Evolutionary conservation across 2,113 vertebrate genomes (phyloP), one percentile per base, ranked within the genome.

Genomic region (Leptodactylus fuscus): DNA sequence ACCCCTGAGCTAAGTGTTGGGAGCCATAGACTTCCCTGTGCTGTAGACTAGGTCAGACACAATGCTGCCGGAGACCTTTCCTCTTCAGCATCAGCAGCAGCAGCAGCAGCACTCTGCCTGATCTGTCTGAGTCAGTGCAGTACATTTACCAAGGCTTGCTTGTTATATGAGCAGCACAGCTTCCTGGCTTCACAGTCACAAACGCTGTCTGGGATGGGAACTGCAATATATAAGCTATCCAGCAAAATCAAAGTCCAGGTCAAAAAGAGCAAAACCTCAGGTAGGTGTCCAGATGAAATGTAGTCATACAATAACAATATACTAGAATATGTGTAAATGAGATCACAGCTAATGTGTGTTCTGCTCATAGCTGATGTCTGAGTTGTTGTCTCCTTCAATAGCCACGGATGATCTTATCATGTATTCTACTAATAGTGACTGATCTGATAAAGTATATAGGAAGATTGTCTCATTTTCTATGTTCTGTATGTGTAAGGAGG

Each of bases 191-290:
- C 15, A 4, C 58, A 0, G 1, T 32, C 24, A 32, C 65, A 81
- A 79, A 48, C 44, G 16, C 78, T 70, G 79, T 65, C 24, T 0
- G 48, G 88, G 83, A 89, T 89, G 88, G 93, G 88, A 89, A 90
- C 87, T 58, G 87, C 89, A 36, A 87, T 91, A 15, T 91, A 90
- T 84, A 91, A 90, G 70, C 87, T 91, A 34, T 90, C 88, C 1
- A 41, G 74, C 81, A 91, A 91, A 92, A 88, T 89, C 87, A 90
- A 87, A 78, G 87, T 91, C 41, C 53, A 44, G 77, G 87, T 91
- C 88, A 93, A 87, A 89, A 92, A 92, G 91, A 89, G 86, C 0
- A 87, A 83, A 85, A 85, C 3, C 77, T 81, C 91, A 5, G 89
- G 89, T 92, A 91, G 87, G 88, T 85, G 24, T 49, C 15, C 27